Conservation (phyloP, 2,113 vertebrate genomes). For the Menura novaehollandiae region DNA sequence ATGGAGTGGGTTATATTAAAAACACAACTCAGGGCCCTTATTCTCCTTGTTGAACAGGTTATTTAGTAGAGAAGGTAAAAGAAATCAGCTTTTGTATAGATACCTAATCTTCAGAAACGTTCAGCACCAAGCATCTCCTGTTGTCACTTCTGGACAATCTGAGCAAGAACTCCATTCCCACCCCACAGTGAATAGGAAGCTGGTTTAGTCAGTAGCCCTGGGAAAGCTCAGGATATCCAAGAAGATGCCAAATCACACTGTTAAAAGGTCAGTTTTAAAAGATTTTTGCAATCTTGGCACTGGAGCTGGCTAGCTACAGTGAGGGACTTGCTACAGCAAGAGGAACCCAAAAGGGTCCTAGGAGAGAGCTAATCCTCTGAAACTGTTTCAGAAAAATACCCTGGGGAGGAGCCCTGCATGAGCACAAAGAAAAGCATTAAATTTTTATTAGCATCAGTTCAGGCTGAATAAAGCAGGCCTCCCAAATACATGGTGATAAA, state of each 20-base stretch:
- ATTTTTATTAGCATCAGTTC: constrained; percentile 7
- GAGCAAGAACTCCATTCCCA: neutral
- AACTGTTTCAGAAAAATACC: constrained; percentile 1
- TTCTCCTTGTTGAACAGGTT: neutral
- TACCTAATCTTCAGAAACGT: neutral
- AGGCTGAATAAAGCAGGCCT: constrained; percentile 10
- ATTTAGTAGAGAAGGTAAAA: neutral
- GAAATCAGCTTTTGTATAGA: neutral
- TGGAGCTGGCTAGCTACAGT: neutral
- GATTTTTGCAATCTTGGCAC: neutral
- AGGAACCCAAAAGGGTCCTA: neutral
- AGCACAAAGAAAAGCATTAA: neutral
- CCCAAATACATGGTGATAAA: neutral
- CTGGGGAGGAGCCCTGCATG: neutral
- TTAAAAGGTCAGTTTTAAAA: neutral
- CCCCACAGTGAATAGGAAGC: neutral
- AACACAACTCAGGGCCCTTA: neutral
- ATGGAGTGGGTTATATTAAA: neutral
- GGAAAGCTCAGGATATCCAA: neutral
- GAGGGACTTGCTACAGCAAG: neutral
- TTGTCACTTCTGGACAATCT: neutral
- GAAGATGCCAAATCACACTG: neutral
- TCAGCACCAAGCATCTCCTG: neutral
- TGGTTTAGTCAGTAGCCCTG: neutral
- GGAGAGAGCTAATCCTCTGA: neutral